phyloP scores from a whole-genome alignment of 1,140 invertebrate species.

The Drosophila saltans region DNA sequence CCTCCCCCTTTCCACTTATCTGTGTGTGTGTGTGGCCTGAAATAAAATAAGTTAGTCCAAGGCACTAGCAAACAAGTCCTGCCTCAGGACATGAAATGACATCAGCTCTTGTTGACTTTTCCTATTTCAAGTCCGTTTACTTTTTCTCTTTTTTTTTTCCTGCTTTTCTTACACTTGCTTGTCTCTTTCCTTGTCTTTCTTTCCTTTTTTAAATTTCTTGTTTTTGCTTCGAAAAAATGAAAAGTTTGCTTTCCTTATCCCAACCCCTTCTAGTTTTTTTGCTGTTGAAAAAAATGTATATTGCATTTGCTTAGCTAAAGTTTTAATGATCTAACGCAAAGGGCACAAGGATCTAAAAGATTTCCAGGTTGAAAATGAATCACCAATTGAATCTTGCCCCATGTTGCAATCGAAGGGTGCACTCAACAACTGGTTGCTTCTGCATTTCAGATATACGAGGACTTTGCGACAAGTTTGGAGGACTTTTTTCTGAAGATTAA shows the following conservation, averaged over 20 bases:
- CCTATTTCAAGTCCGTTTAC: slow-evolving; percentile 80
- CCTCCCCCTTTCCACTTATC: slow-evolving; percentile 18
- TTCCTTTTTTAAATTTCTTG: slow-evolving; percentile 18
- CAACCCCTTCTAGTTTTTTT: neutral
- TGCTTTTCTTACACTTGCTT: slow-evolving; percentile 59
- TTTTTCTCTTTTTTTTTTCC: slow-evolving; percentile 65
- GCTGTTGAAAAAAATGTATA: slow-evolving; percentile 54
- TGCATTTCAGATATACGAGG: neutral
- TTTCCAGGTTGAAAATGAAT: neutral
- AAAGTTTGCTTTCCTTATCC: slow-evolving; percentile 37
- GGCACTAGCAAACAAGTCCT: slow-evolving; percentile 60
- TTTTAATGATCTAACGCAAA: slow-evolving; percentile 70
- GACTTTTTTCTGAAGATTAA: neutral
- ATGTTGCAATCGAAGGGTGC: slow-evolving; percentile 7
- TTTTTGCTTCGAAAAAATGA: slow-evolving; percentile 57
- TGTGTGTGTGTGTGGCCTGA: slow-evolving; percentile 29
- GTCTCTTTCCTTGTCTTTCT: neutral
- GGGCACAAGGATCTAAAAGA: slow-evolving; percentile 25
- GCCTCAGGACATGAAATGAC: slow-evolving; percentile 70
- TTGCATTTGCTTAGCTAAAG: slow-evolving; percentile 58
- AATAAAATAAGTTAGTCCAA: slow-evolving; percentile 76
- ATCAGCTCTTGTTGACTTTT: slow-evolving; percentile 79
- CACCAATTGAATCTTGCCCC: slow-evolving; percentile 1
- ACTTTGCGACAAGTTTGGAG: neutral
- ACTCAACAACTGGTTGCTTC: neutral